Evolutionary conservation across 2,888 invertebrate species (phyloP).

Genomic region (Myopa tessellatipennis): DNA sequence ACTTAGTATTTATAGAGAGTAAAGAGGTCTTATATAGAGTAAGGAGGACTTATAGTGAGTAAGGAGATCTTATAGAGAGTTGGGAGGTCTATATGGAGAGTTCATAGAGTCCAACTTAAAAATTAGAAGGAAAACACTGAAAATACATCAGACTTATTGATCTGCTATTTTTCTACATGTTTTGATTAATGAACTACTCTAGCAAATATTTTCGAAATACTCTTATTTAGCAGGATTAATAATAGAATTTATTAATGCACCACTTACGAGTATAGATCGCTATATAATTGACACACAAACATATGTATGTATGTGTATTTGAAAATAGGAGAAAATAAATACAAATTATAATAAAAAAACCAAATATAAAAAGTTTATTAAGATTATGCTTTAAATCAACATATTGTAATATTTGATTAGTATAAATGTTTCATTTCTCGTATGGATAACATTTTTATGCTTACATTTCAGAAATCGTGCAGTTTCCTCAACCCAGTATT

Average conservation of each 20-base stretch:
- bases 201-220: neutral
- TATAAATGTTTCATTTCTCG: neutral
- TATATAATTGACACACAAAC: neutral
- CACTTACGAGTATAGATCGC: neutral
- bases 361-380: neutral
- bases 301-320: no score
- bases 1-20: no score
- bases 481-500: constrained; percentile 83
- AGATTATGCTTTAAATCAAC: neutral
- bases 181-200: neutral
- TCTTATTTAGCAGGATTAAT: no score
- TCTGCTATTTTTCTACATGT: no score
- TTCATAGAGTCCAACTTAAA: no score
- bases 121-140: no score
- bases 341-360: constrained; percentile 5
- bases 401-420: neutral
- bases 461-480: constrained; percentile 83
- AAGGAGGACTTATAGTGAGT: no score
- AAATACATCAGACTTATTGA: no score
- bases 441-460: constrained; percentile 29
- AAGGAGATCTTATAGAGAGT: no score
- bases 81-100: no score
- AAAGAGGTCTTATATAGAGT: no score
- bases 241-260: neutral
- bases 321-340: no score